Percentiles rank a stretch among this genome's conserved stretches.
phyloP scores from a whole-genome alignment of 2,888 invertebrate genomes.

The Cremastinae sp. region DNA sequence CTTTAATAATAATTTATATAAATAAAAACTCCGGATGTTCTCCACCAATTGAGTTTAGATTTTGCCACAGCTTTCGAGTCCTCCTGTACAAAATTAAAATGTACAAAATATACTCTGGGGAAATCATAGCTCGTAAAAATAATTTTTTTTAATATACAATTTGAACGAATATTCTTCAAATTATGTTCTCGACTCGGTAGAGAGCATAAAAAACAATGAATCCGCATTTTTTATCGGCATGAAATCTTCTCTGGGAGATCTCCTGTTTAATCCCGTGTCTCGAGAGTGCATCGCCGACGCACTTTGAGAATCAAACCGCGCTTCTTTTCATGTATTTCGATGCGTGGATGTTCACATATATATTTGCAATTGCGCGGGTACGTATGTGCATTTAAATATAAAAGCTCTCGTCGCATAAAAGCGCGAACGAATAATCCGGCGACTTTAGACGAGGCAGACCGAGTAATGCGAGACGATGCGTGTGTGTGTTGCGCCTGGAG shows the following conservation, averaged over 20 bases:
- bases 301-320: constrained; percentile 14
- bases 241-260: background rate
- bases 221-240: constrained; percentile 26
- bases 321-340: background rate
- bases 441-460: constrained; percentile 26
- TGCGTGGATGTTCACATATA: no score
- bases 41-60: no score
- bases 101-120: no score
- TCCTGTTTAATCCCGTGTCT: constrained; percentile 42
- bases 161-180: no score
- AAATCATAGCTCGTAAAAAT: no score
- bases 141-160: no score
- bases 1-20: no score
- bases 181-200: background rate
- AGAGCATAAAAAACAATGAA: constrained; percentile 15
- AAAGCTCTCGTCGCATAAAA: constrained; percentile 40
- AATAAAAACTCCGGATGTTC: no score
- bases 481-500: constrained; percentile 12
- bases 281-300: constrained; percentile 13
- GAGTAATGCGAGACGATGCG: constrained; percentile 40
- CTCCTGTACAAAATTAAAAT: no score
- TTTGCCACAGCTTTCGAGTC: no score
- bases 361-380: background rate
- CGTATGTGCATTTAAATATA: constrained; percentile 12
- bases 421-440: constrained; percentile 44